These are phyloP conservation scores for Thysanoteuthis rhombus DNA, from an alignment of 2,888 invertebrate species.

Conservation along the genomic window DNA sequence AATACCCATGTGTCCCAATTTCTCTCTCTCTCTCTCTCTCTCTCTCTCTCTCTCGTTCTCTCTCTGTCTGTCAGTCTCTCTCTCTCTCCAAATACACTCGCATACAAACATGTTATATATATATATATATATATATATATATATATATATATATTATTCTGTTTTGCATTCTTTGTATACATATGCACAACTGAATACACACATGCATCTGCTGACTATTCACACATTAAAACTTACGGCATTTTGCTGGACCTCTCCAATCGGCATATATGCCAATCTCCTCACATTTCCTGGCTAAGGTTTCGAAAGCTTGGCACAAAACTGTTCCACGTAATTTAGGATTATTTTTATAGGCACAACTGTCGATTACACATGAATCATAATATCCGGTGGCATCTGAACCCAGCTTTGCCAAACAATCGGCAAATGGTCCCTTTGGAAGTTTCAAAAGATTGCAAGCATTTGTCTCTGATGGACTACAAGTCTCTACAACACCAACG, in stretches of 20 bases:
- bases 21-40: too few relatives aligned
- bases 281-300: slow-evolving; percentile 42
- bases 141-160: too few relatives aligned
- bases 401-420: slow-evolving; percentile 36
- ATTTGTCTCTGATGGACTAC: neutral
- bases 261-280: slow-evolving; percentile 36
- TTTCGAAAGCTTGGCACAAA: slow-evolving; percentile 39
- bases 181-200: too few relatives aligned
- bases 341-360: slow-evolving; percentile 36
- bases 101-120: too few relatives aligned
- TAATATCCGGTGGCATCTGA: slow-evolving; percentile 35
- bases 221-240: slow-evolving; percentile 37
- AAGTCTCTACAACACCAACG: neutral
- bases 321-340: slow-evolving; percentile 26
- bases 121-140: too few relatives aligned
- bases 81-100: too few relatives aligned
- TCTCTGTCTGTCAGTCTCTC: too few relatives aligned
- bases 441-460: neutral
- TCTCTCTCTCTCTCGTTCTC: too few relatives aligned
- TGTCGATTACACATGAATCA: slow-evolving; percentile 39
- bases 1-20: too few relatives aligned
- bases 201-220: neutral
- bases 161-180: too few relatives aligned
- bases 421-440: slow-evolving; percentile 34
- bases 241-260: slow-evolving; percentile 39